These are phyloP conservation scores for Syrmaticus mikado DNA, from an alignment of 2,113 vertebrate genomes.

Conservation along the genomic window DNA sequence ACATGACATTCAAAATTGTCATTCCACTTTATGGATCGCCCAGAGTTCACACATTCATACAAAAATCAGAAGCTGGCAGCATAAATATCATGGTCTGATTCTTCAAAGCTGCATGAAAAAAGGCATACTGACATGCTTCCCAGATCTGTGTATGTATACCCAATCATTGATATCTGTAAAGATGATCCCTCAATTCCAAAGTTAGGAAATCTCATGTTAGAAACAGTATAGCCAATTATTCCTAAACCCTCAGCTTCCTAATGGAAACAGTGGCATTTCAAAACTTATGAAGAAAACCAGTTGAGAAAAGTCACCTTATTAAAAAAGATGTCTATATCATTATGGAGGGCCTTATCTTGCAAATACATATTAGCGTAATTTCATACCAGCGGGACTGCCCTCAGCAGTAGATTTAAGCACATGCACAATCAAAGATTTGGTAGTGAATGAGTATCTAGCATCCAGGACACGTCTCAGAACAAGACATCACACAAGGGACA, in stretches of 20 bases:
- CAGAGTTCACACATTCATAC: neutral
- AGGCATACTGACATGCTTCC: neutral
- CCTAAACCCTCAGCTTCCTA: neutral
- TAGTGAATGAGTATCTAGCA: neutral
- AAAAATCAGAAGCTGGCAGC: neutral
- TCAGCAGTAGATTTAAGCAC: neutral
- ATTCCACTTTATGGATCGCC: neutral
- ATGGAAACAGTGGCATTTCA: neutral
- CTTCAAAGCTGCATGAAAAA: neutral
- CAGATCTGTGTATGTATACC: neutral
- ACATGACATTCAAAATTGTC: neutral
- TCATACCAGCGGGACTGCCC: neutral
- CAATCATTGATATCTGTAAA: neutral
- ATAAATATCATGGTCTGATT: neutral
- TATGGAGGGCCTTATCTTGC: neutral
- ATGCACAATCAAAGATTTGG: neutral
- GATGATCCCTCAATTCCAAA: neutral
- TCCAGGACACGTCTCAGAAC: neutral
- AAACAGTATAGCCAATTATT: neutral
- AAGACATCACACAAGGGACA: neutral
- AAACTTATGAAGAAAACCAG: neutral
- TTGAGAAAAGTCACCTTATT: neutral
- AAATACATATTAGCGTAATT: neutral
- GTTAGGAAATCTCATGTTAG: neutral
- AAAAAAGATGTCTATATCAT: neutral